Evolutionary conservation across 2,888 invertebrate genomes (phyloP).

Genomic region (Coronaproctus castanopsis): DNA sequence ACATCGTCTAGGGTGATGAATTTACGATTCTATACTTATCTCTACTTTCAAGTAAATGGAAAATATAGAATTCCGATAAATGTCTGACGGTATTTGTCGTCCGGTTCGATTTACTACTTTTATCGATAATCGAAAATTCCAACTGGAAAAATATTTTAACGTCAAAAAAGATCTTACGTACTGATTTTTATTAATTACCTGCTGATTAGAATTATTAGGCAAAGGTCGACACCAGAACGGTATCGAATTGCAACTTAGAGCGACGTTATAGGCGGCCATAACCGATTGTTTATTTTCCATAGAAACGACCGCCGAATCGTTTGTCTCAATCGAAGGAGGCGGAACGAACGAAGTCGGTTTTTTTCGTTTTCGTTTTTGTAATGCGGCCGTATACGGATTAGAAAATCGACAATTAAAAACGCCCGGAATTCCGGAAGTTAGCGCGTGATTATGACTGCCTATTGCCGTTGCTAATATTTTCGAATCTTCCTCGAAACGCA

Average conservation of each 20-base stretch:
- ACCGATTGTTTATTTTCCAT: not conserved
- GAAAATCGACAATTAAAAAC: conserved; percentile 77
- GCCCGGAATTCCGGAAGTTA: conserved; percentile 39
- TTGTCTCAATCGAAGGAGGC: conserved; percentile 32
- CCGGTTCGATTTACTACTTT: no score
- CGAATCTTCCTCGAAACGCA: not conserved
- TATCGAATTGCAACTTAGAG: conserved; percentile 24
- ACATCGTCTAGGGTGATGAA: no score
- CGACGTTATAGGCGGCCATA: not conserved
- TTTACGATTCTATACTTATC: no score
- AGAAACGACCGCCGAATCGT: conserved; percentile 2
- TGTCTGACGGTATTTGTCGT: no score
- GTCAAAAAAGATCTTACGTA: no score
- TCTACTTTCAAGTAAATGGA: no score
- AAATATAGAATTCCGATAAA: no score
- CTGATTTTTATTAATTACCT: conserved; percentile 25
- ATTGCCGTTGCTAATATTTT: not conserved
- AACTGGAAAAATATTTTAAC: not conserved
- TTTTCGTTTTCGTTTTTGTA: conserved; percentile 59
- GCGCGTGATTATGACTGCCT: conserved; percentile 10
- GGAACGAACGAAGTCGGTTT: conserved; percentile 77
- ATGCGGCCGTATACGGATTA: conserved; percentile 36
- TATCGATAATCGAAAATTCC: not conserved
- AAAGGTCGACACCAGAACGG: conserved; percentile 58
- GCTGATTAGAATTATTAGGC: conserved; percentile 32